Conservation (phyloP, 2,797 vertebrate species). For the Hemibagrus guttatus region DNA sequence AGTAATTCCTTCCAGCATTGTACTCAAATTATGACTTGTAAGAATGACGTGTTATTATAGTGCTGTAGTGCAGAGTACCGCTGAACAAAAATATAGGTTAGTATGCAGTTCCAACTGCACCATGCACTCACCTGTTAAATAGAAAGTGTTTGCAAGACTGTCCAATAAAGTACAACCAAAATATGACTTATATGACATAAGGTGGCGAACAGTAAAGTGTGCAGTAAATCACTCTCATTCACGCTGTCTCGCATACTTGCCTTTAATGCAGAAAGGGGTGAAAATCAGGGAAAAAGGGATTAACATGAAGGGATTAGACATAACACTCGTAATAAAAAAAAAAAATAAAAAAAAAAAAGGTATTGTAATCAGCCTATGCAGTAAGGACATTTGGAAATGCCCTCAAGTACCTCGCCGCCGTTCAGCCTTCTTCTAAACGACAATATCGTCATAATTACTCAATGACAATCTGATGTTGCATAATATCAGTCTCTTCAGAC, state of each 20-base stretch:
- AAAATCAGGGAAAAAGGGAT: neutral
- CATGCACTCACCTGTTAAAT: neutral
- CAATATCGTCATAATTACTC: neutral
- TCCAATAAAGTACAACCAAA: neutral
- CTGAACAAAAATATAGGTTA: neutral
- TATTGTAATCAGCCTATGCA: neutral
- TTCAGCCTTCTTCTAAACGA: neutral
- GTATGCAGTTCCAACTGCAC: neutral
- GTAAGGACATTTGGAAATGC: neutral
- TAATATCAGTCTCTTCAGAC: slow-evolving; percentile 11
- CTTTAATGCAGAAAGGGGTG: neutral
- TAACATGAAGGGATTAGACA: neutral
- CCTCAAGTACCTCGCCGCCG: neutral
- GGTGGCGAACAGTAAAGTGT: neutral
- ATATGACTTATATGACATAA: neutral
- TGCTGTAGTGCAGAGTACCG: neutral
- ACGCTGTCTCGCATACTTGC: neutral
- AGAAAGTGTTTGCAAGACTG: neutral
- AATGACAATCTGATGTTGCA: neutral
- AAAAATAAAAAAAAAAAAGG: neutral
- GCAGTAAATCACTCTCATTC: neutral
- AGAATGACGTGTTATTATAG: neutral
- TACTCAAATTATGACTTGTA: neutral
- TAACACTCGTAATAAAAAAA: neutral
- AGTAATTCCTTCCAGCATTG: neutral